Conservation (phyloP, 2,113 vertebrate species). For the Toxostoma redivivum region DNA sequence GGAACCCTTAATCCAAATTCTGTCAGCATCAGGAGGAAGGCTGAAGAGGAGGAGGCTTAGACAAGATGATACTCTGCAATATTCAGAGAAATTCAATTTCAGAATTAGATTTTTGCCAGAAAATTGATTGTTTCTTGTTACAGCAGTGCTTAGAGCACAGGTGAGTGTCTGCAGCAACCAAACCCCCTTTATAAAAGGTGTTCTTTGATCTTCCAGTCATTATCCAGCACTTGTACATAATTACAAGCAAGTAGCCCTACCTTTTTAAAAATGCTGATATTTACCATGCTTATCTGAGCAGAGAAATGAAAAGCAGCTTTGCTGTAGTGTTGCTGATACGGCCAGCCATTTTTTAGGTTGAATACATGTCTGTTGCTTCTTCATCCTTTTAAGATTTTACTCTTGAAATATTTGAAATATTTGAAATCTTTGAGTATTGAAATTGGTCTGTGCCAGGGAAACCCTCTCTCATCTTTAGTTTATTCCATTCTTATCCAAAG, state of each 20-base stretch:
- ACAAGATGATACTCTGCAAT: neutral
- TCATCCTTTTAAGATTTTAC: neutral
- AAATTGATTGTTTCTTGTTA: neutral
- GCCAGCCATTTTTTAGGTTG: neutral
- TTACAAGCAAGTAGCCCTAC: neutral
- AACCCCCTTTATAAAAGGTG: neutral
- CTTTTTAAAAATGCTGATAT: neutral
- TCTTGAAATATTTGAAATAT: no score
- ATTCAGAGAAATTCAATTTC: neutral
- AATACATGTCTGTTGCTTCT: neutral
- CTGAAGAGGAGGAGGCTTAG: neutral
- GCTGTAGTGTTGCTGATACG: neutral
- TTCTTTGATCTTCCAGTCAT: neutral
- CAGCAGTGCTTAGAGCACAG: neutral
- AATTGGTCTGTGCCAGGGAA: neutral
- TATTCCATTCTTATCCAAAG: neutral
- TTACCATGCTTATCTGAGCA: neutral
- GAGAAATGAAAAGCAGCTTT: neutral
- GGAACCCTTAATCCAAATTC: neutral
- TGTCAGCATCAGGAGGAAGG: neutral
- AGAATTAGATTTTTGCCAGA: neutral
- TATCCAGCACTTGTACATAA: neutral
- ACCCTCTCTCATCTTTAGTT: neutral
- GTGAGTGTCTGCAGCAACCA: neutral
- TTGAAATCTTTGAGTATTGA: neutral